These are phyloP conservation scores for Aphaenogaster floridana DNA, from an alignment of 1,140 invertebrate genomes.

Conservation along the genomic window DNA sequence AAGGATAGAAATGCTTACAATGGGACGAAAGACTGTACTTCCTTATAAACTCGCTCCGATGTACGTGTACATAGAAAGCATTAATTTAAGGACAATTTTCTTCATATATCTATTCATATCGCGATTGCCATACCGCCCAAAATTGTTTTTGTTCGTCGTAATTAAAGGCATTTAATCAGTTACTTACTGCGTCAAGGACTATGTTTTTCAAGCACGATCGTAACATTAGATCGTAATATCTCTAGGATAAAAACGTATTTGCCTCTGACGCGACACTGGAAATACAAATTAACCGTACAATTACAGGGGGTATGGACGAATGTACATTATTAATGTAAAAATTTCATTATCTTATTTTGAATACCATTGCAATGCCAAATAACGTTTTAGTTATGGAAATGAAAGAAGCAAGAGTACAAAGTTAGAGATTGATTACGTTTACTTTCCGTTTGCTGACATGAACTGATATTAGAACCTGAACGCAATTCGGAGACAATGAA, in stretches of 20 bases:
- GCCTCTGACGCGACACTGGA: neutral
- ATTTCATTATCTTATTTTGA: slow-evolving; percentile 20
- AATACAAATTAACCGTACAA: neutral
- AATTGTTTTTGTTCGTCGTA: neutral
- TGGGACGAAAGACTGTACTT: slow-evolving; percentile 11
- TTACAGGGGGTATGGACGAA: neutral
- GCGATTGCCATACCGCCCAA: neutral
- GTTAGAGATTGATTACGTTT: slow-evolving; percentile 40
- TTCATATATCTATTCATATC: neutral
- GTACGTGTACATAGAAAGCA: slow-evolving; percentile 25
- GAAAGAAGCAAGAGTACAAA: slow-evolving; percentile 49
- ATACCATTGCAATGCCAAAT: slow-evolving; percentile 47
- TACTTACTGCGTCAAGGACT: neutral
- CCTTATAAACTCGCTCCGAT: neutral
- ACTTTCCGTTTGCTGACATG: slow-evolving; percentile 18
- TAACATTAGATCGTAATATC: neutral
- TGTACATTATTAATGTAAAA: slow-evolving; percentile 14
- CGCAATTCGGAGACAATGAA: neutral
- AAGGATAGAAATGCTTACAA: neutral
- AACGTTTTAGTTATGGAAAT: slow-evolving; percentile 30
- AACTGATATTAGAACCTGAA: neutral
- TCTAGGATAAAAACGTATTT: neutral
- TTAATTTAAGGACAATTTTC: neutral
- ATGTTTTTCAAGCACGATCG: neutral
- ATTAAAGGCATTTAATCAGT: neutral